phyloP scores from a whole-genome alignment of 2,113 vertebrate species.

The Xiphias gladius region DNA sequence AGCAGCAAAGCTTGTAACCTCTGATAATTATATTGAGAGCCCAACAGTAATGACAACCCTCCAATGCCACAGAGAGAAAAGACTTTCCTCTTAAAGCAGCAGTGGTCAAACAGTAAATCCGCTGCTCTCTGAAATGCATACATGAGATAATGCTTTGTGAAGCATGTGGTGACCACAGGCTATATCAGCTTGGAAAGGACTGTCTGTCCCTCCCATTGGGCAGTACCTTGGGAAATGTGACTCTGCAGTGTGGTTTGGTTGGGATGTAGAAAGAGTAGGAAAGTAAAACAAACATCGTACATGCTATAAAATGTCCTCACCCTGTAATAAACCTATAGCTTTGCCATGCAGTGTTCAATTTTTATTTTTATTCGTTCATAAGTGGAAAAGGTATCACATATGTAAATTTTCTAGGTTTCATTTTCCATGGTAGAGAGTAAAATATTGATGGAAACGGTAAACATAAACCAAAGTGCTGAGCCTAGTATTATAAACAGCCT shows the following conservation, averaged over 20 bases:
- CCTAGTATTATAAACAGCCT: constrained; percentile 34
- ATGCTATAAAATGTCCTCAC: constrained; percentile 6
- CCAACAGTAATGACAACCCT: constrained; percentile 84
- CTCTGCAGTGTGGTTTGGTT: constrained; percentile 58
- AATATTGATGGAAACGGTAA: constrained; percentile 14
- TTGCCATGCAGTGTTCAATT: neutral
- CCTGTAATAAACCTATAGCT: constrained; percentile 28
- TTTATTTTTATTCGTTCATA: neutral
- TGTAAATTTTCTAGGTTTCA: neutral
- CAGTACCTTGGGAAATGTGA: constrained; percentile 70
- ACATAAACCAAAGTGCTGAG: constrained; percentile 16
- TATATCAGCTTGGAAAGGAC: constrained; percentile 69
- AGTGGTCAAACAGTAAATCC: constrained; percentile 77
- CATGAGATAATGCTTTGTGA: constrained; percentile 81
- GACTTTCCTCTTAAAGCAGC: constrained; percentile 81
- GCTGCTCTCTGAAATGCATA: constrained; percentile 71
- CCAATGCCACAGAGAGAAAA: constrained; percentile 80
- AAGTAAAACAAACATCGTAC: constrained; percentile 57
- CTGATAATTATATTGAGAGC: constrained; percentile 83
- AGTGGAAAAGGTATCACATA: neutral
- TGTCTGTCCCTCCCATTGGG: constrained; percentile 66
- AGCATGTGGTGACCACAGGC: constrained; percentile 69
- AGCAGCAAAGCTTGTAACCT: constrained; percentile 73
- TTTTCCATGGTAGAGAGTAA: neutral
- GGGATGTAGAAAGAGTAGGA: constrained; percentile 51